Evolutionary conservation across 2,888 invertebrate genomes (phyloP).

Genomic region (Drosophila prostipennis): DNA sequence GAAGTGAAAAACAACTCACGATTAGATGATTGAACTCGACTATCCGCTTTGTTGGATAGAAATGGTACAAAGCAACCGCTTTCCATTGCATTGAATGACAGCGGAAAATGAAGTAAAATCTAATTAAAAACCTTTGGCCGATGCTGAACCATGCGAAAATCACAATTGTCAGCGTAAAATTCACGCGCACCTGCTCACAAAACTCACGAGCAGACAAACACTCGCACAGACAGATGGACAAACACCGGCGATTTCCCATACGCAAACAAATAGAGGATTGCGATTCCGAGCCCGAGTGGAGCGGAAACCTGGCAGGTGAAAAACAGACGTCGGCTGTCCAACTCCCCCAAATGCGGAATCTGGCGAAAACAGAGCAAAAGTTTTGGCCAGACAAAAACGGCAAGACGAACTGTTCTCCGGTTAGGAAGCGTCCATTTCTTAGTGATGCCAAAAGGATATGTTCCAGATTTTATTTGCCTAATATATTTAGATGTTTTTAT

Average conservation of each 20-base stretch:
- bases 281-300: conserved; percentile 22
- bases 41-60: conserved; percentile 3
- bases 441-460: conserved; percentile 3
- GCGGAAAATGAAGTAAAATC: conserved; percentile 66
- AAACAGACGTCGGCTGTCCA: conserved; percentile 65
- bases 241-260: conserved; percentile 62
- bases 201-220: conserved; percentile 11
- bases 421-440: not conserved
- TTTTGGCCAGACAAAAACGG: conserved; percentile 49
- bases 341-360: conserved; percentile 33
- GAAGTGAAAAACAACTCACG: conserved; percentile 5
- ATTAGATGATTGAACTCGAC: conserved; percentile 12
- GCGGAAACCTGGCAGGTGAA: conserved; percentile 46
- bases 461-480: not conserved
- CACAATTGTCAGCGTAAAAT: conserved; percentile 73
- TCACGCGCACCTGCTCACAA: conserved; percentile 51
- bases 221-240: conserved; percentile 35
- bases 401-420: conserved; percentile 34
- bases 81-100: conserved; percentile 49
- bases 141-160: conserved; percentile 51
- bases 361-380: conserved; percentile 42
- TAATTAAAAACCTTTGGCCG: conserved; percentile 62
- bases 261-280: conserved; percentile 59
- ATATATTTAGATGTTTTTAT: too few species aligned
- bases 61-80: conserved; percentile 4